Evolutionary conservation across 2,888 invertebrate genomes (phyloP), one percentile per base, ranked within the genome.

Genomic region (Agriopis marginaria): DNA sequence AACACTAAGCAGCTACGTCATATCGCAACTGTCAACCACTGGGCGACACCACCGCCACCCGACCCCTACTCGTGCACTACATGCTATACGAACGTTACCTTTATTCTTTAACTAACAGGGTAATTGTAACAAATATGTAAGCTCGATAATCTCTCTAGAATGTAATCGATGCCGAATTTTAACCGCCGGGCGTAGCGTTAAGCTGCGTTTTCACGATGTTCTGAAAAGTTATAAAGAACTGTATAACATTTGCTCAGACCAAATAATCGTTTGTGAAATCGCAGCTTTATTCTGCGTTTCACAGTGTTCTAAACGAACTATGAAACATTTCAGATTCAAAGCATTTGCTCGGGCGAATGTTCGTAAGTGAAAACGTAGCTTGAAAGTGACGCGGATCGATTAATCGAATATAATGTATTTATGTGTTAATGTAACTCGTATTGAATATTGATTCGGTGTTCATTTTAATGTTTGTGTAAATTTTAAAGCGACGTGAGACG

Each of bases 31-130:
- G 5, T 5, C 78, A 79, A 77, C 78, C 11, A 55, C 8, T 12
- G 12, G n/a, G 12, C n/a, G 40, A 42, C 58, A 32, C 58, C 12
- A 10, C 10, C 58, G 80, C 77, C 80, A 75, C 76, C 80, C 71
- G 58, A 42, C 58, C 55, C 51, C 62, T 12, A 39, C 63, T n/a
- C 69, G 66, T 80, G 75, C 76, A 75, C 75, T 78, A 89, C 92
- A 89, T 8, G 53, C 92, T 86, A 86, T 84, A 82, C 85, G 80
- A 83, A 82, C 77, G 83, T 81, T 81, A 86, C 76, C 75, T 85
- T 83, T 83, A 86, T 86, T 87, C 88, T 86, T 87, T 87, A 86
- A 89, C 88, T 88, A 85, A 93, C 93, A 93, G 93, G 93, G 93
- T 93, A 93, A 92, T 87, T 83, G 70, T 67, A 69, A 74, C 75